These are phyloP conservation scores for Cottoperca gobio DNA, from an alignment of 2,797 vertebrate species.

Conservation along the genomic window DNA sequence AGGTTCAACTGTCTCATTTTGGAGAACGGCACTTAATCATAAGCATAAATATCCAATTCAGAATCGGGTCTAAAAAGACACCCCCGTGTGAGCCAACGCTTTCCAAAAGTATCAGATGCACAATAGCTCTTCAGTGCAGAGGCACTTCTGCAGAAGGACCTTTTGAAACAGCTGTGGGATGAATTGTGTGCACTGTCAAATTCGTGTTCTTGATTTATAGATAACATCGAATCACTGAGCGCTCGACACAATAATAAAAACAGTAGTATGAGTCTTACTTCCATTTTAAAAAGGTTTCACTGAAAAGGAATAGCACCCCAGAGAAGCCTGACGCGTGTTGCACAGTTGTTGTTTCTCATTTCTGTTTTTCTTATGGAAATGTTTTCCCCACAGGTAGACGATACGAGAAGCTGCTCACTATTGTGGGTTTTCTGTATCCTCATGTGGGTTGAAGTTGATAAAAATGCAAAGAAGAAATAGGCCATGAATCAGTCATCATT, in stretches of 20 bases:
- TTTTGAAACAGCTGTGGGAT: conserved; percentile 33
- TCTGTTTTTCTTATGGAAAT: neutral
- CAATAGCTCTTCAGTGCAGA: conserved; percentile 7
- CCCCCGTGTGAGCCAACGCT: neutral
- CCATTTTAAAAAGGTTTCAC: neutral
- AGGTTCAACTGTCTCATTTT: neutral
- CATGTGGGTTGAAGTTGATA: conserved; percentile 6
- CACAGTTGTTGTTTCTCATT: neutral
- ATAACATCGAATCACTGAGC: conserved; percentile 31
- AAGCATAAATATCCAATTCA: conserved; percentile 6
- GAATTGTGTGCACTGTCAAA: neutral
- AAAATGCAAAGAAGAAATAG: conserved; percentile 10
- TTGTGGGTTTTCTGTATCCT: neutral
- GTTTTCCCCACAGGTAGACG: neutral
- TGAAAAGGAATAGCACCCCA: neutral
- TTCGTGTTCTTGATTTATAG: conserved; percentile 50
- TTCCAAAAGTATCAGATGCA: neutral
- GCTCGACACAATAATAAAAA: neutral
- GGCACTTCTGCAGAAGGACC: conserved; percentile 23
- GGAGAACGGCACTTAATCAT: neutral
- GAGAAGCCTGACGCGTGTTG: neutral
- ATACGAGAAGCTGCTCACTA: conserved; percentile 11
- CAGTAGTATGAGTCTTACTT: neutral
- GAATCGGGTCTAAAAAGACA: neutral
- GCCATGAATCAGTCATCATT: conserved; percentile 21